phyloP scores from a whole-genome alignment of 1,140 invertebrate genomes.

The Eufriesea mexicana region DNA sequence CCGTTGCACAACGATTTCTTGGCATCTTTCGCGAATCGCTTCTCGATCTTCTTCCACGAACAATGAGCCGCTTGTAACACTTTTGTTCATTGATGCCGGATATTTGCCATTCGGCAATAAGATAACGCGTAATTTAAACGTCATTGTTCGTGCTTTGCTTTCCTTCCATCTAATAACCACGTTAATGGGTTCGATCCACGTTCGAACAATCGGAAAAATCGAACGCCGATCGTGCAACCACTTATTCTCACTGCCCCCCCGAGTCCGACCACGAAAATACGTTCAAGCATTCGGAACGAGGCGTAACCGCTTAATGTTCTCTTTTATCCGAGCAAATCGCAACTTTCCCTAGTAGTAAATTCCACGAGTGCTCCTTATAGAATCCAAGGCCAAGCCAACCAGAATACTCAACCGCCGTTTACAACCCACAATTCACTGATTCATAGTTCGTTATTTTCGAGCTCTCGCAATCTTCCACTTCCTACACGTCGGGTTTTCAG shows the following conservation, averaged over 20 bases:
- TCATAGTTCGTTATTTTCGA: constrained; percentile 1
- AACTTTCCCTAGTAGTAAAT: constrained; percentile 3
- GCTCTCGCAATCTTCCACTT: not conserved
- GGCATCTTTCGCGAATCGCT: constrained; percentile 18
- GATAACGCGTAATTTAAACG: not conserved
- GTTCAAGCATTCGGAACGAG: not conserved
- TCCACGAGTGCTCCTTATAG: not conserved
- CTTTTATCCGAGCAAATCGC: not conserved
- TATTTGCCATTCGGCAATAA: not conserved
- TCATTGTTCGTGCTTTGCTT: not conserved
- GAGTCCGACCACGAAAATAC: not conserved
- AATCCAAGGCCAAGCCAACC: constrained; percentile 1
- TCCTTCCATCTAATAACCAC: no score
- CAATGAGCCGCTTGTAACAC: constrained; percentile 40
- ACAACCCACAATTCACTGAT: constrained; percentile 26
- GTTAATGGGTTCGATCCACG: not conserved
- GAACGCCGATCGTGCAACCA: not conserved
- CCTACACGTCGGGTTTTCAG: not conserved
- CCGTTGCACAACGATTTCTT: constrained; percentile 38
- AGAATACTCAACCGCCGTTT: not conserved
- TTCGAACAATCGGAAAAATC: no score
- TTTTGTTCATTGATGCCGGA: constrained; percentile 34
- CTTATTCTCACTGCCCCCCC: no score
- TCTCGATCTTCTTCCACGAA: constrained; percentile 30
- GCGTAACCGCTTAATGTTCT: not conserved